These are phyloP conservation scores for Aspiorhynchus laticeps DNA, from an alignment of 2,113 vertebrate genomes.

Conservation along the genomic window DNA sequence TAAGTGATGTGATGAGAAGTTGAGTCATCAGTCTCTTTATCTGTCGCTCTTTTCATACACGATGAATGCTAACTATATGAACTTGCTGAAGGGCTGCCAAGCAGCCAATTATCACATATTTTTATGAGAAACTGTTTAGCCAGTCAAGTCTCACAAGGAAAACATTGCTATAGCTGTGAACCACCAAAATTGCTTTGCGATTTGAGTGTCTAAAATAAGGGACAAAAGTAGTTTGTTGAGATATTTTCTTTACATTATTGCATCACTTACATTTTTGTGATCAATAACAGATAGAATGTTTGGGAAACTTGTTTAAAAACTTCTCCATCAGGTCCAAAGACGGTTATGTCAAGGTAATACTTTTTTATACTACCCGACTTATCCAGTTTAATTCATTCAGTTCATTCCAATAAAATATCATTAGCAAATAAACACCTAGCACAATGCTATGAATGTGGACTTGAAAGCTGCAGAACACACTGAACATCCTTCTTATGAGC, in stretches of 20 bases:
- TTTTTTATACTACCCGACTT: background rate
- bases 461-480: background rate
- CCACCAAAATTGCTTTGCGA: background rate
- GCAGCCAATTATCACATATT: constrained; percentile 3
- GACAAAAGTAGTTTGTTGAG: background rate
- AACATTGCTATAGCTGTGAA: background rate
- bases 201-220: background rate
- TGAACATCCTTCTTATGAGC: background rate
- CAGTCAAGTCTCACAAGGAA: background rate
- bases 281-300: background rate
- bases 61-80: background rate
- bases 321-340: background rate
- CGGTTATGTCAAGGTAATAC: background rate
- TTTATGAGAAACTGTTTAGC: background rate
- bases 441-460: background rate
- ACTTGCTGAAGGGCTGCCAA: background rate
- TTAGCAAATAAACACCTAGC: background rate
- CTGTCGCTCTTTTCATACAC: background rate
- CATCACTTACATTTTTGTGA: background rate
- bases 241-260: background rate
- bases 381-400: no score
- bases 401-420: background rate
- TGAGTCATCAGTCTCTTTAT: background rate
- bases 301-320: background rate
- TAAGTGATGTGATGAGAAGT: background rate